phyloP scores from a whole-genome alignment of 2,888 invertebrate species.

The Microplitis manilae region DNA sequence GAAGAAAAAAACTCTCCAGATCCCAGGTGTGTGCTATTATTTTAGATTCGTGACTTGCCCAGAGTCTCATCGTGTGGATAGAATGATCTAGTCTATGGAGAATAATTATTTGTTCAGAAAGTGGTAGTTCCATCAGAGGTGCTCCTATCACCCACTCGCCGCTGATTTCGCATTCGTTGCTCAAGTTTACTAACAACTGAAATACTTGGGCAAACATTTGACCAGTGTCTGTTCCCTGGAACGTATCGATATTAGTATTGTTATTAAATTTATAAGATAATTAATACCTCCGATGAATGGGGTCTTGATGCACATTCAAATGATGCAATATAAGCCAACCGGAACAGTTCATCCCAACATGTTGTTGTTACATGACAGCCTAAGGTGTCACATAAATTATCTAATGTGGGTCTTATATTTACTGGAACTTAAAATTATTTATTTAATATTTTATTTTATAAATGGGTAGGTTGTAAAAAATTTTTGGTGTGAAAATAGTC shows the following conservation, averaged over 20 bases:
- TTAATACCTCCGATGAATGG: constrained; percentile 56
- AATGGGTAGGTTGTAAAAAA: no score
- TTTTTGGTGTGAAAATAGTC: no score
- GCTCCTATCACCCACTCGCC: constrained; percentile 81
- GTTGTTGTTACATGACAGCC: constrained; percentile 86
- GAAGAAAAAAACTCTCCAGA: constrained; percentile 80
- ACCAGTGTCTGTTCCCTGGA: constrained; percentile 75
- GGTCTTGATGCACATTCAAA: constrained; percentile 65
- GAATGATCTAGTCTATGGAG: constrained; percentile 85
- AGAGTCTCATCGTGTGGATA: constrained; percentile 84
- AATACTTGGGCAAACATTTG: constrained; percentile 78
- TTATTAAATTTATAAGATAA: neutral
- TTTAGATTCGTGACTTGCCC: constrained; percentile 83
- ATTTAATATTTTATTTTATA: neutral
- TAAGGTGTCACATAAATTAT: constrained; percentile 83
- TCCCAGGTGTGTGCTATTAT: constrained; percentile 83
- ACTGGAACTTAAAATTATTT: constrained; percentile 74
- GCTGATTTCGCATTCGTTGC: constrained; percentile 84
- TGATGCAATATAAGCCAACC: constrained; percentile 73
- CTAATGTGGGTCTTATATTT: constrained; percentile 80
- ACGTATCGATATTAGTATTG: neutral
- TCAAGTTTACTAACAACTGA: constrained; percentile 80
- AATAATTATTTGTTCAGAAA: constrained; percentile 88
- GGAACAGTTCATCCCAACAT: constrained; percentile 83
- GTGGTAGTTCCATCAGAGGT: constrained; percentile 82